phyloP scores from a whole-genome alignment of 2,888 invertebrate species.

The Erebia ligea region DNA sequence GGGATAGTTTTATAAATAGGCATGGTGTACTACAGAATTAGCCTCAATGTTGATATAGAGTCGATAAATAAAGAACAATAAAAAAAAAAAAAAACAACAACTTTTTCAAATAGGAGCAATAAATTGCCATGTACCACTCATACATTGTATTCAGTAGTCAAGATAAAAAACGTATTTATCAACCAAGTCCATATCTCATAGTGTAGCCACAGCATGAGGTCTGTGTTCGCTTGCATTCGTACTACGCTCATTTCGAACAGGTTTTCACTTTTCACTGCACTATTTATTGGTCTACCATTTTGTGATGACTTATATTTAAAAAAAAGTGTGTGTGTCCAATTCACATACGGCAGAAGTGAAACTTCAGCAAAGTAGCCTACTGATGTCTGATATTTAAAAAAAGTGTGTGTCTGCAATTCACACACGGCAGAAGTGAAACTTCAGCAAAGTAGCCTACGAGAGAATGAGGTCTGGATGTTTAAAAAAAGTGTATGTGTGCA shows the following conservation, averaged over 20 bases:
- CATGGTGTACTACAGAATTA: too few relatives aligned
- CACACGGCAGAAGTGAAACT: too few relatives aligned
- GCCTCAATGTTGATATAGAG: neutral
- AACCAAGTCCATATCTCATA: neutral
- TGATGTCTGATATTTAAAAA: too few relatives aligned
- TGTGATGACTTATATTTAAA: constrained; percentile 2
- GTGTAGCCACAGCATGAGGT: neutral
- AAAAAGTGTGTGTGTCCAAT: neutral
- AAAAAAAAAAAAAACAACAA: neutral
- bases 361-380: too few relatives aligned
- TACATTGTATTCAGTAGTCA: constrained; percentile 1
- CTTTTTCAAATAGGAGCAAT: neutral
- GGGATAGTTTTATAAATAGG: too few relatives aligned
- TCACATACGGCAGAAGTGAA: too few relatives aligned
- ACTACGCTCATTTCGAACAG: neutral
- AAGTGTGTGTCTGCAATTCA: too few relatives aligned
- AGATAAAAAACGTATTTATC: neutral
- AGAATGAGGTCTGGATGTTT: too few relatives aligned
- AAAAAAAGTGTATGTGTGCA: too few relatives aligned
- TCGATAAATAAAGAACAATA: neutral
- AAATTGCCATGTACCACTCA: neutral
- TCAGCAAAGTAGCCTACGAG: too few relatives aligned
- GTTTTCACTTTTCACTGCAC: constrained; percentile 8
- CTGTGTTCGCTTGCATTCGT: constrained; percentile 3
- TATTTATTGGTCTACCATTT: constrained; percentile 11